Evolutionary conservation across 2,113 vertebrate species (phyloP), one percentile per base, ranked within the genome.

Genomic region (Antigone vipio): DNA sequence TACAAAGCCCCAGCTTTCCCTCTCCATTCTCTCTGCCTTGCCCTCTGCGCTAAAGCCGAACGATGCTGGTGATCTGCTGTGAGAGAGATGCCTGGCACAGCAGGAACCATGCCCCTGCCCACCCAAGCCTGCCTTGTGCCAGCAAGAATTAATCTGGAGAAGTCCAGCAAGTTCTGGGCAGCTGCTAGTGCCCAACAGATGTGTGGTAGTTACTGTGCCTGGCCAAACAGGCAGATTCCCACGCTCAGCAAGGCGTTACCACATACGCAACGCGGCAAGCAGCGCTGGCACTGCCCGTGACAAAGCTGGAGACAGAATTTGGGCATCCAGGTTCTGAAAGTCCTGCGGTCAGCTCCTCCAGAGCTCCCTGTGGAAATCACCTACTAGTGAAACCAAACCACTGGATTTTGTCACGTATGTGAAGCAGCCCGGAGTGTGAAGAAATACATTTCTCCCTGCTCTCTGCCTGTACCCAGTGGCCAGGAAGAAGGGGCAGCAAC

Each of bases 341-440:
- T 35, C 53, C 35, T 26, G 15, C 1, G 1, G 45, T 11, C 45
- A 40, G 45, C 56, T 68, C 63, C n/a, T 27, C 81, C 69, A 2
- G 0, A 71, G 44, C 15, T 81, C 58, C 68, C 44, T 3, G 12
- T 30, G 49, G 63, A 35, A 76, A 40, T 12, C 53, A 17, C 42
- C 59, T 20, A 3, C 16, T 19, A 38, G 19, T 1, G 7, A 45
- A 66, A 50, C 52, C 63, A 47, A 92, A 34, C 21, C 14, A 3
- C n/a, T 7, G 1, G 1, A 9, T 27, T 15, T 19, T 85, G 18
- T 23, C 42, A 8, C 0, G 9, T 0, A 1, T 1, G 3, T 0
- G 38, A 15, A 66, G 45, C 45, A 55, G 59, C 82, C 49, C 35
- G 7, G 64, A 5, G 27, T 0, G 16, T 9, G 32, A 23, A 44